Conservation (phyloP, 2,113 vertebrate species). For the Anolis sagrei region DNA sequence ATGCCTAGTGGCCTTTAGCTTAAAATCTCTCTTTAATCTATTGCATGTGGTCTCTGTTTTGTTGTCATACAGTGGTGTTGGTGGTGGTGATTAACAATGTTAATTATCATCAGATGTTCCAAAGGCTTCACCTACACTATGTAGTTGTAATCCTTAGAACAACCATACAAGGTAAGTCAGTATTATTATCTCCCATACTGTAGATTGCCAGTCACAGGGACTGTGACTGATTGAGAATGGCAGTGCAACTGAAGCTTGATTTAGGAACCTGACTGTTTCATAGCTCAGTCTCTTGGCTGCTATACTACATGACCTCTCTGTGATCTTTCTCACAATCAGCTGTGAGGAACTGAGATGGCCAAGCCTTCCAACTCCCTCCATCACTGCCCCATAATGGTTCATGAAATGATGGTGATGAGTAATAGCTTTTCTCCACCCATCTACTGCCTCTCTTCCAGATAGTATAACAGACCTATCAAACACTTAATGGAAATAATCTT, state of each 20-base stretch:
- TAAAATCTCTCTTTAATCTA: too few species aligned
- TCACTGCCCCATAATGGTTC: not conserved
- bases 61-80: too few species aligned
- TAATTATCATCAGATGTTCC: not conserved
- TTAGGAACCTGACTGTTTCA: not conserved
- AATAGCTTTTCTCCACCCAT: not conserved
- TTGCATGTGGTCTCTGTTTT: too few species aligned
- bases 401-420: too few species aligned
- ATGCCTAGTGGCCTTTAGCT: too few species aligned
- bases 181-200: not conserved
- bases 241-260: not conserved
- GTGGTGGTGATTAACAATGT: too few species aligned
- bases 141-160: not conserved
- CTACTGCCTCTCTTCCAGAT: not conserved
- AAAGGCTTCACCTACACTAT: not conserved
- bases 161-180: not conserved
- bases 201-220: not conserved
- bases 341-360: rapidly evolving
- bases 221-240: slow-evolving; percentile 4
- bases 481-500: too few species aligned
- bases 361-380: not conserved
- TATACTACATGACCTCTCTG: not conserved
- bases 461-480: not conserved
- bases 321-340: not conserved
- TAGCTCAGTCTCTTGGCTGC: not conserved